Percentiles rank a stretch among this genome's conserved stretches.
Evolutionary conservation across 2,797 vertebrate genomes (phyloP).

Genomic region (Carcharodon carcharias): DNA sequence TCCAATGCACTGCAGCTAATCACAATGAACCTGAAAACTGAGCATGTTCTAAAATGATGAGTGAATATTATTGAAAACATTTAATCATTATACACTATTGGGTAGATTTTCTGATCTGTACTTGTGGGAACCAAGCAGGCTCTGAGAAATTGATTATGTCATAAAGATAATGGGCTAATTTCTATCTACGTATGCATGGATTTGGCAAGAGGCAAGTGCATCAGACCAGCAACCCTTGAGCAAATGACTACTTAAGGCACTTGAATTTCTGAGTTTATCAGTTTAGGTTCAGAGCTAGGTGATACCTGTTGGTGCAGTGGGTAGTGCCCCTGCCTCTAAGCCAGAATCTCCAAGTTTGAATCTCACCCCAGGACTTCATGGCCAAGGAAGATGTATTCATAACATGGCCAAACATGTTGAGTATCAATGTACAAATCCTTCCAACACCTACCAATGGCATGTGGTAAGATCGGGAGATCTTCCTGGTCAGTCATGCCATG

Average conservation of each 20-base stretch:
- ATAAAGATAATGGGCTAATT: background rate
- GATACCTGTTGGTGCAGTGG: no score
- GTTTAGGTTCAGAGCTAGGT: background rate
- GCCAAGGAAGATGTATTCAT: no score
- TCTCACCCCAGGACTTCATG: no score
- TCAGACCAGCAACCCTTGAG: background rate
- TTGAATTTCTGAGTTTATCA: background rate
- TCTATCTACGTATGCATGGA: no score
- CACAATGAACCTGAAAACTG: background rate
- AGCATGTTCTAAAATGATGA: background rate
- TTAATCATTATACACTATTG: background rate
- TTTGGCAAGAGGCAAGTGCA: no score
- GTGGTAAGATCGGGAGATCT: no score
- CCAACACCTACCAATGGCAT: no score
- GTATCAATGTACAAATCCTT: no score
- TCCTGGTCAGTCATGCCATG: no score
- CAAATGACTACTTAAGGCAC: background rate
- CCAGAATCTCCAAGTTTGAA: no score
- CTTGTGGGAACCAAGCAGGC: background rate
- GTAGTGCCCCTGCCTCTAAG: no score
- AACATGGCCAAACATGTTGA: no score
- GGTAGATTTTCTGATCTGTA: background rate
- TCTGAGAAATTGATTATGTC: background rate
- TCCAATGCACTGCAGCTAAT: background rate
- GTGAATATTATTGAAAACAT: background rate